These are phyloP conservation scores for Megaceryle torquata DNA, from an alignment of 2,113 vertebrate species.

Conservation along the genomic window DNA sequence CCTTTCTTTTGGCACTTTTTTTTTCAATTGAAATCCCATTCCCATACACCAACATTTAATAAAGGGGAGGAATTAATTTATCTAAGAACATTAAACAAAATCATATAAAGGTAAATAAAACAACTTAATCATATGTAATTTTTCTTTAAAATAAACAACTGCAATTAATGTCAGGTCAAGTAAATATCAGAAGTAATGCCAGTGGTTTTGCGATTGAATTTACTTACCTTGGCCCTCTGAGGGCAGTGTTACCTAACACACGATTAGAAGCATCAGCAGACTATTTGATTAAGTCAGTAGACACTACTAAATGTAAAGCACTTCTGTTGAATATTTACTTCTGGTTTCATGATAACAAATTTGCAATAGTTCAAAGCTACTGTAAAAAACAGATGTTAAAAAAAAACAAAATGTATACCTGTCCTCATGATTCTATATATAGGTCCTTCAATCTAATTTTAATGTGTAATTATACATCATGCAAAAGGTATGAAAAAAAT, in stretches of 20 bases:
- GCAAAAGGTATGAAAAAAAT: background rate
- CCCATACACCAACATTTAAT: background rate
- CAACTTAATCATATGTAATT: background rate
- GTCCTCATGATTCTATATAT: background rate
- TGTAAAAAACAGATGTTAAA: background rate
- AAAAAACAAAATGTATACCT: background rate
- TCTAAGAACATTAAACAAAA: background rate
- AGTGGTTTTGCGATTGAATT: conserved; percentile 69
- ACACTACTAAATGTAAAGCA: conserved; percentile 1
- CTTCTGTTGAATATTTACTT: background rate
- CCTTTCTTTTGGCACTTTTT: background rate
- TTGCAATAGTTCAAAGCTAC: background rate
- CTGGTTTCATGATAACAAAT: background rate
- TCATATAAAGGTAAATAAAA: background rate
- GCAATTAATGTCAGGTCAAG: background rate
- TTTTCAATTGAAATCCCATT: background rate
- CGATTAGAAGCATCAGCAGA: conserved; percentile 40
- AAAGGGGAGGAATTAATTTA: background rate
- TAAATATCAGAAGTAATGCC: background rate
- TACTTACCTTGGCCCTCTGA: conserved; percentile 81
- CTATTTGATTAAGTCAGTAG: conserved; percentile 36
- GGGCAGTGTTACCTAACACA: conserved; percentile 81
- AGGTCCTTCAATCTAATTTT: background rate
- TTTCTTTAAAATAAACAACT: background rate
- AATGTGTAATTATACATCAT: background rate